These are phyloP conservation scores for Nibea albiflora DNA, from an alignment of 2,113 vertebrate genomes.

Conservation along the genomic window DNA sequence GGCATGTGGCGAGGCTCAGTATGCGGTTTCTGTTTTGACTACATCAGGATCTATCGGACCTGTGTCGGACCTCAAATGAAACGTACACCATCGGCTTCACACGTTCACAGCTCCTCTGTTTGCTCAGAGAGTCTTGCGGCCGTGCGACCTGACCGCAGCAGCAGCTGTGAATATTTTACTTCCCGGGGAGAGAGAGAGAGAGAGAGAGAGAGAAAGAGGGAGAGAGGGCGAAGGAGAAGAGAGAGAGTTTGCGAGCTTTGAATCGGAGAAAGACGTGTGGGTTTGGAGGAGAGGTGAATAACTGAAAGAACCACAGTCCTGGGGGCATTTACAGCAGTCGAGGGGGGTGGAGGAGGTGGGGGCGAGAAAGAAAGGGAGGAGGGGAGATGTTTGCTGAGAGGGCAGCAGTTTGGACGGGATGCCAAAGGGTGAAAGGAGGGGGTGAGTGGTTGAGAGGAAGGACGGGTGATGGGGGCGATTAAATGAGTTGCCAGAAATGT, in stretches of 20 bases:
- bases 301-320: conserved; percentile 74
- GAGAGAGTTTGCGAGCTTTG: conserved; percentile 45
- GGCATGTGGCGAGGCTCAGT: conserved; percentile 80
- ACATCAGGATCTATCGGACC: conserved; percentile 77
- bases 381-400: conserved; percentile 70
- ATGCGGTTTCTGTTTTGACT: conserved; percentile 83
- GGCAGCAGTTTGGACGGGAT: conserved; percentile 64
- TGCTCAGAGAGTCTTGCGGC: conserved; percentile 83
- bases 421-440: conserved; percentile 64
- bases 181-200: conserved; percentile 68
- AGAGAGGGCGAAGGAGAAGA: conserved; percentile 19
- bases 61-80: conserved; percentile 84
- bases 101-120: conserved; percentile 83
- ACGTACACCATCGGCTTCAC: conserved; percentile 83
- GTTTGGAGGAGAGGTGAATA: conserved; percentile 70
- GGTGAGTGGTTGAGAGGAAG: conserved; percentile 53
- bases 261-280: conserved; percentile 55
- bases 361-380: conserved; percentile 15
- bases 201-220: conserved; percentile 15
- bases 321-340: conserved; percentile 70
- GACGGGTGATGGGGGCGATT: conserved; percentile 71
- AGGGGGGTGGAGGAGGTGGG: not conserved
- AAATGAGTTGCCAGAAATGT: conserved; percentile 69
- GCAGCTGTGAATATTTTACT: conserved; percentile 87
- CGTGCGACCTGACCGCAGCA: conserved; percentile 82